Evolutionary conservation across 1,140 invertebrate species (phyloP), one percentile per base, ranked within the genome.

Genomic region (Metaphire vulgaris): DNA sequence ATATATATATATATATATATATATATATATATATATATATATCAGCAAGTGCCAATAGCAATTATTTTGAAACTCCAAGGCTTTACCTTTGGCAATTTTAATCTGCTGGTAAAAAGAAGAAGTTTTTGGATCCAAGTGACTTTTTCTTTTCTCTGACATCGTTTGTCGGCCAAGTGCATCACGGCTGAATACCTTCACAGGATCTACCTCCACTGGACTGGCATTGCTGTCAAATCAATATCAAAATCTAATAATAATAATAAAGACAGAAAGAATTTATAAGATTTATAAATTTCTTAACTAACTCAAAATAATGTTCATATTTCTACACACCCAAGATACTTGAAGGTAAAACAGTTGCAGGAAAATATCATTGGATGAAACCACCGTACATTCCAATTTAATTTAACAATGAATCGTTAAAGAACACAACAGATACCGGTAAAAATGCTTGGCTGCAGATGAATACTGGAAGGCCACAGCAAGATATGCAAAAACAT

Each of bases 61-160:
- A n/a, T n/a, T n/a, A n/a, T n/a, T n/a, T n/a, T n/a, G n/a, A n/a
- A n/a, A n/a, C 32, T 71, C 69, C 26, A 32, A 30, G 21, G 67
- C 67, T 30, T 32, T 71, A 30, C 30, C 12, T 73, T 34, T 73
- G 28, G 28, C 33, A n/a, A 30, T 93, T 87, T 97, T 97, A 79
- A 94, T 95, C 79, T 93, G 89, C 86, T 97, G 93, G 85, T 97
- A 98, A 1, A 95, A 97, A 82, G 96, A 95, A 0, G 94, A 97
- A 81, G 90, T 91, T 84, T 94, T 92, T n/a, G 96, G 95, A 87
- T 98, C 95, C 15, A 94, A 93, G 28, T 78, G 33, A 26, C 64
- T 70, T 65, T 79, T 94, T 69, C 96, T 88, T 85, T 98, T 98
- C 86, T 98, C 96, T 0, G 95, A 97, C 92, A 99, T 98, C 84